Base-by-base conservation (phyloP, 2,797 vertebrate genomes). In the Sardinella longiceps region DNA sequence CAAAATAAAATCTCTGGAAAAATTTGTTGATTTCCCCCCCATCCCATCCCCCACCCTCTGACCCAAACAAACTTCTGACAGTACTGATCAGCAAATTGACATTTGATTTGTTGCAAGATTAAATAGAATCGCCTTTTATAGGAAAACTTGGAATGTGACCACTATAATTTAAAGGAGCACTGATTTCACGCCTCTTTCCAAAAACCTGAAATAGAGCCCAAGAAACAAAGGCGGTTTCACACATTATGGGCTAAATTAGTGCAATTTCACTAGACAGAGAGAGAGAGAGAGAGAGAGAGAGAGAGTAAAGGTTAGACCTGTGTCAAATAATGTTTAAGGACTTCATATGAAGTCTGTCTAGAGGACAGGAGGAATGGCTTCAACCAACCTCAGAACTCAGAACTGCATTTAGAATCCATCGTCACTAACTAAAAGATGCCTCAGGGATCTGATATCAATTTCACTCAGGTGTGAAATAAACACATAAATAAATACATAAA, bases 231-330 rank as follows among this genome's bases (percentile, higher is more conserved):
- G 58, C 48, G 87, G 50, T 81, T 83, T 66, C 88, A 86, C 56
- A 86, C 90, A 91, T 89, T 81, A 87, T 88, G 89, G 90, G 92
- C 92, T 92, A 90, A 86, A 92, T 94, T 94, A 95, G 95, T 96
- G 95, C 94, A 96, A 94, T 91, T 90, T 87, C 91, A 93, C 86
- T 81, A 89, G 87, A 87, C 89, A 85, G 70, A 39, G 14, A 80
- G 85, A 87, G 81, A 84, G 81, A 85, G 18, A 66, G 80, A 56
- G 46, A 20, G 81, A 80, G 66, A 53, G 11, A 18, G 51, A 53
- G 51, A 58, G 56, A 58, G 56, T 1, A 58, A n/a, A 58, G 56
- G 56, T 25, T 25, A 25, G 56, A 23, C 53, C 53, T n/a, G 23
- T 14, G 50, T 58, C 6, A 58, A 25, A 58, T 58, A 23, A 58